Percentiles rank a stretch among this genome's conserved stretches.
Conservation (phyloP, 2,888 invertebrate species). For the Anoncus sp. region DNA sequence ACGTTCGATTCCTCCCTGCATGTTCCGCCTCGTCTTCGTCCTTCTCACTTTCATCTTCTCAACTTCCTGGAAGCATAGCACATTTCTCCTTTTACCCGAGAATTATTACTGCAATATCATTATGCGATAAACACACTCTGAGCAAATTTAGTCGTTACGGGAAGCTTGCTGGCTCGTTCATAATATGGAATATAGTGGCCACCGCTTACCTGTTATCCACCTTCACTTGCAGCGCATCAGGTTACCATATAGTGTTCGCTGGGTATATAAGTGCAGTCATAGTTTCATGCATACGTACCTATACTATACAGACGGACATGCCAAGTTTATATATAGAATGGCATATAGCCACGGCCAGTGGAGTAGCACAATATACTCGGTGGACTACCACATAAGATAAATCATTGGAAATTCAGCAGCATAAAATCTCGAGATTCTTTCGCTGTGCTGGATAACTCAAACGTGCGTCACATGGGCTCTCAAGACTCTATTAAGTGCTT, state of each 20-base stretch:
- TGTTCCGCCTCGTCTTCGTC: constrained; percentile 1
- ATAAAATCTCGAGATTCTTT: constrained; percentile 66
- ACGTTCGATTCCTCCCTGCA: constrained; percentile 28
- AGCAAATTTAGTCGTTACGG: constrained; percentile 77
- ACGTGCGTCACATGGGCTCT: constrained; percentile 15
- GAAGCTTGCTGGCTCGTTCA: constrained; percentile 61
- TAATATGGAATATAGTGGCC: constrained; percentile 37
- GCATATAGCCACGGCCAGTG: constrained; percentile 24
- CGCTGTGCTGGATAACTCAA: constrained; percentile 68
- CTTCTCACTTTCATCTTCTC: not conserved
- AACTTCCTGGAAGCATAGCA: constrained; percentile 22
- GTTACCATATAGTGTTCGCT: constrained; percentile 31
- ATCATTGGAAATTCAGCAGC: constrained; percentile 74
- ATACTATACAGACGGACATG: constrained; percentile 15
- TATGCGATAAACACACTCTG: constrained; percentile 71
- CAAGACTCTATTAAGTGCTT: not conserved
- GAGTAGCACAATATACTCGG: constrained; percentile 27
- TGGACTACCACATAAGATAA: constrained; percentile 73
- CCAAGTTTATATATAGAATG: constrained; percentile 20
- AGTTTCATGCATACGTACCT: constrained; percentile 5
- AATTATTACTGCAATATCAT: constrained; percentile 66
- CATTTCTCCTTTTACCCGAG: constrained; percentile 31
- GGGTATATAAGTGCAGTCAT: constrained; percentile 18
- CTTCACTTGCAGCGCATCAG: constrained; percentile 22
- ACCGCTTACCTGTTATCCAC: constrained; percentile 53